phyloP scores from a whole-genome alignment of 2,888 invertebrate species.

The Myathropa florea region DNA sequence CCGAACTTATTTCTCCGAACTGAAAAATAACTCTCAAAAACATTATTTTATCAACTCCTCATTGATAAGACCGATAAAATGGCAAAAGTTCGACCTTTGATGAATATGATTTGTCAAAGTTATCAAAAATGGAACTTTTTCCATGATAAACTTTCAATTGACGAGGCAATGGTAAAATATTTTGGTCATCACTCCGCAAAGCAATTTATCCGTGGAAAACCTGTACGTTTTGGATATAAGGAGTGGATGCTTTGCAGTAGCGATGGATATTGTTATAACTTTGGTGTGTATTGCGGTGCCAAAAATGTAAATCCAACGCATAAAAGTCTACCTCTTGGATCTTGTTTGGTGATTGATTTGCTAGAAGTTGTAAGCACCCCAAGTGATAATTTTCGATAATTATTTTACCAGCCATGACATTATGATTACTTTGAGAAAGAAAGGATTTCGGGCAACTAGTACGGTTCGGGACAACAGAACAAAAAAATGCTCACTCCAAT shows the following conservation, averaged over 20 bases:
- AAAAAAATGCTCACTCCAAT: too few species aligned
- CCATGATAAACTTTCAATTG: background rate
- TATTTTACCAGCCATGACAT: too few species aligned
- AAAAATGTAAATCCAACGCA: background rate
- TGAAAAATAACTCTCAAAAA: too few species aligned
- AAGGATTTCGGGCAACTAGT: too few species aligned
- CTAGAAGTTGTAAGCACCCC: too few species aligned
- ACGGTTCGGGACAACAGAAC: too few species aligned
- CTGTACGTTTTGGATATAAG: slow-evolving; percentile 53
- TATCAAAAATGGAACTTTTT: background rate
- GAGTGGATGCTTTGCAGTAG: slow-evolving; percentile 28
- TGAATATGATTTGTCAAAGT: background rate
- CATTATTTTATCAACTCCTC: too few species aligned
- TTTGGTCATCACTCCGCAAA: slow-evolving; percentile 11
- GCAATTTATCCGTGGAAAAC: slow-evolving; percentile 41
- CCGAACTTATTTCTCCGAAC: too few species aligned
- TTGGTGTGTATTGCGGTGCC: background rate
- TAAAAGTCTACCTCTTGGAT: slow-evolving; percentile 18
- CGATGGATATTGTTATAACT: background rate
- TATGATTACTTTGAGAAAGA: too few species aligned
- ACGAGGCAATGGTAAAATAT: slow-evolving; percentile 8
- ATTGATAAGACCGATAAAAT: background rate
- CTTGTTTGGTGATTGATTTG: slow-evolving; percentile 11
- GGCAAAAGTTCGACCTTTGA: background rate
- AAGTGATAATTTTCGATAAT: too few species aligned